A percentile compares a stretch with the other conserved stretches of the same genome.
phyloP scores from a whole-genome alignment of 2,888 invertebrate genomes.

The Pegoplata infirma region DNA sequence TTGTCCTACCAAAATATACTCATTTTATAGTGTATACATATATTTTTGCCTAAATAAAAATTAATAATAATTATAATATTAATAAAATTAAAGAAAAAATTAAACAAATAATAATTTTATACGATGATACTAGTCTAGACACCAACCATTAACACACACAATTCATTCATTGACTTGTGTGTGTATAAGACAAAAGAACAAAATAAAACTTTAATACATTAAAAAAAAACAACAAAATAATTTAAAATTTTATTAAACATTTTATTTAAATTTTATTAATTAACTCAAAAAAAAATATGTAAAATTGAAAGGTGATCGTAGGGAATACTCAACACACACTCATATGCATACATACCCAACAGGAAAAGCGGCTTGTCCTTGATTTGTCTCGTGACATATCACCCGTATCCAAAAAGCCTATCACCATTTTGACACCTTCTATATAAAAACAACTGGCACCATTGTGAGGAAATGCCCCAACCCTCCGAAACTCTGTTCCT shows the following conservation, averaged over 20 bases:
- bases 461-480: too few species aligned
- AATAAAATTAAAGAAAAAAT: constrained; percentile 47
- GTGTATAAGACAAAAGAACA: constrained; percentile 21
- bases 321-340: background rate
- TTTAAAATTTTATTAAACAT: background rate
- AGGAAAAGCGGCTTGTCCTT: too few species aligned
- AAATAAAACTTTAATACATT: constrained; percentile 18
- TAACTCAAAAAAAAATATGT: constrained; percentile 1
- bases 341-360: background rate
- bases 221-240: constrained; percentile 35
- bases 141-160: constrained; percentile 47
- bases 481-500: too few species aligned
- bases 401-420: too few species aligned
- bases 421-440: too few species aligned
- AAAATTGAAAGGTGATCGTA: background rate
- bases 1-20: constrained; percentile 67
- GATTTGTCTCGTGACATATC: too few species aligned
- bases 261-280: constrained; percentile 10
- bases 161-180: constrained; percentile 1
- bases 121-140: constrained; percentile 66
- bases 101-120: constrained; percentile 68
- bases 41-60: constrained; percentile 76
- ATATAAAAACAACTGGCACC: too few species aligned
- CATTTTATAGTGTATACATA: constrained; percentile 70
- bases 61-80: constrained; percentile 44